Conservation (phyloP, 2,888 invertebrate genomes). For the Drosophila antonietae region DNA sequence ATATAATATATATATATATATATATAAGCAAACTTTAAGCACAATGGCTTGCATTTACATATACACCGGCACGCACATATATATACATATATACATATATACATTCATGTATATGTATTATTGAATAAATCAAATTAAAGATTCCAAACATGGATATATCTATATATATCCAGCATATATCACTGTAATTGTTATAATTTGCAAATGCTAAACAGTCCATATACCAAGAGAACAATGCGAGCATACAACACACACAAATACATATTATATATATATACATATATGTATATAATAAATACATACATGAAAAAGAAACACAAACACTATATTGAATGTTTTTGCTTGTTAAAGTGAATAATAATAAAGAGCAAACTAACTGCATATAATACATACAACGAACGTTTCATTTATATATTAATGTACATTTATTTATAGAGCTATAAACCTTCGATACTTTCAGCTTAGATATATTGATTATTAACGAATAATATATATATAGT, state of each 20-base stretch:
- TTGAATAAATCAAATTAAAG: conserved; percentile 34
- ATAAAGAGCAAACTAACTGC: conserved; percentile 56
- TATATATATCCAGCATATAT: conserved; percentile 38
- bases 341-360: conserved; percentile 78
- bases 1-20: conserved; percentile 6
- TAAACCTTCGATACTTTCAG: background rate
- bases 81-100: conserved; percentile 17
- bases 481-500: background rate
- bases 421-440: background rate
- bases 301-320: conserved; percentile 36
- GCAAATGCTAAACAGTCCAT: conserved; percentile 67
- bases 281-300: conserved; percentile 14
- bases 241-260: conserved; percentile 26
- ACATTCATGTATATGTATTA: conserved; percentile 25
- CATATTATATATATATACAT: background rate
- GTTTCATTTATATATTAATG: background rate
- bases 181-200: conserved; percentile 77
- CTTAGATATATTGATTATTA: conserved; percentile 13
- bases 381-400: conserved; percentile 5
- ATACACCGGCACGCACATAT: conserved; percentile 16
- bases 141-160: conserved; percentile 23
- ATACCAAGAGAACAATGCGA: conserved; percentile 43
- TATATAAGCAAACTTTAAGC: conserved; percentile 14
- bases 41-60: conserved; percentile 58
- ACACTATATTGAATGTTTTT: conserved; percentile 81